These are phyloP conservation scores for Pollachius pollachius DNA, from an alignment of 2,113 vertebrate genomes.

Conservation along the genomic window DNA sequence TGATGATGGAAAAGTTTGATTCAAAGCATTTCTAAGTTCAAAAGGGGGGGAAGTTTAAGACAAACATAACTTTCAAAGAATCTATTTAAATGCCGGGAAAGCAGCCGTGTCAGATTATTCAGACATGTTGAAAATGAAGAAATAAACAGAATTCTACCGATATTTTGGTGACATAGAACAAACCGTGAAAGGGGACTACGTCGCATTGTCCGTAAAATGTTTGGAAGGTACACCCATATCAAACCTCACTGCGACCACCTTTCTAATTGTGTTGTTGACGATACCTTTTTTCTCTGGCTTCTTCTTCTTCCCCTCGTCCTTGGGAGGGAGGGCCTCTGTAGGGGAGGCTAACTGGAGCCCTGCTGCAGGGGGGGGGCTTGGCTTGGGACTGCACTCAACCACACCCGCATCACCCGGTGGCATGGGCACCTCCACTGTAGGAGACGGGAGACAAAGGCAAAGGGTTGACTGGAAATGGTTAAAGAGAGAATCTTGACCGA, in stretches of 20 bases:
- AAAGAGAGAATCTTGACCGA: too few relatives aligned
- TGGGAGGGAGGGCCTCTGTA: constrained; percentile 50
- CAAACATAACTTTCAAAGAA: neutral
- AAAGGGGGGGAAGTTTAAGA: neutral
- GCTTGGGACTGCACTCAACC: constrained; percentile 54
- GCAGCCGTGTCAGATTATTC: neutral
- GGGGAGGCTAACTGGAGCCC: constrained; percentile 53
- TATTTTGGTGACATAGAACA: too few relatives aligned
- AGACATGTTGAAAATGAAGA: too few relatives aligned
- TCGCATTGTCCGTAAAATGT: neutral
- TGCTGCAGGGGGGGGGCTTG: constrained; percentile 32
- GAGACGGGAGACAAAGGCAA: too few relatives aligned
- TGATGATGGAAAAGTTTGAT: constrained; percentile 13
- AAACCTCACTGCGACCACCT: too few relatives aligned
- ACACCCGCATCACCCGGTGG: constrained; percentile 47
- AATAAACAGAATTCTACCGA: too few relatives aligned
- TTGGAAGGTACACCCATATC: too few relatives aligned
- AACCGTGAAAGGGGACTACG: too few relatives aligned
- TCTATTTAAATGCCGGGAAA: constrained; percentile 1
- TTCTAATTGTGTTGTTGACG: neutral
- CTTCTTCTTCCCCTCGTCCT: constrained; percentile 81
- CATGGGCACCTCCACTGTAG: constrained; percentile 79
- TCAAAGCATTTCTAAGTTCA: constrained; percentile 1
- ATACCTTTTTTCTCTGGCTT: constrained; percentile 92
- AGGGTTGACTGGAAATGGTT: too few relatives aligned